Evolutionary conservation across 2,888 invertebrate species (phyloP).

Genomic region (Luffia ferchaultella): DNA sequence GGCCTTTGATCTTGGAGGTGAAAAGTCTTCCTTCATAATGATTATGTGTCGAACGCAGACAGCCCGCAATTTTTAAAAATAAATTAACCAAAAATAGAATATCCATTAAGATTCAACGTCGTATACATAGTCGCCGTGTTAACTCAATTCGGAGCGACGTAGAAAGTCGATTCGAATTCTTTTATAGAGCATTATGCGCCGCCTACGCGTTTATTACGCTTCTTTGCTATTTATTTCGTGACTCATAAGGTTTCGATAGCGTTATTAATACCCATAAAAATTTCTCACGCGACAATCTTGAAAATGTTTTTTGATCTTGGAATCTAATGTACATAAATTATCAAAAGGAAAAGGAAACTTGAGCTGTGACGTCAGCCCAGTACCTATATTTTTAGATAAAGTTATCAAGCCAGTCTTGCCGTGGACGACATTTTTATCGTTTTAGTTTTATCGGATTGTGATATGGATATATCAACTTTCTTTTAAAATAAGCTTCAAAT

Average conservation of each 20-base stretch:
- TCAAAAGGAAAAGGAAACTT: not conserved
- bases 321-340: not conserved
- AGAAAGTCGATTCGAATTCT: not conserved
- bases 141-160: not conserved
- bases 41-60: not conserved
- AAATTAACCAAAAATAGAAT: not conserved
- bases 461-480: too few species aligned
- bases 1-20: not conserved
- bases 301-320: not conserved
- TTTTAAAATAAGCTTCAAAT: too few species aligned
- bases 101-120: not conserved
- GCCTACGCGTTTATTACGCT: not conserved
- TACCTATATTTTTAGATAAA: not conserved
- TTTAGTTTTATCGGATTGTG: too few species aligned
- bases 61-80: not conserved
- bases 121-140: not conserved
- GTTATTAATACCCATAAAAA: not conserved
- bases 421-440: not conserved
- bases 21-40: not conserved
- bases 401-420: not conserved
- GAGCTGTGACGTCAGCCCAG: not conserved
- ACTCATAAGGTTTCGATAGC: not conserved
- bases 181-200: not conserved
- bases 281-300: not conserved
- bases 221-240: not conserved